Base-by-base conservation (phyloP, 2,113 vertebrate species). In the Ceratotherium simum region DNA sequence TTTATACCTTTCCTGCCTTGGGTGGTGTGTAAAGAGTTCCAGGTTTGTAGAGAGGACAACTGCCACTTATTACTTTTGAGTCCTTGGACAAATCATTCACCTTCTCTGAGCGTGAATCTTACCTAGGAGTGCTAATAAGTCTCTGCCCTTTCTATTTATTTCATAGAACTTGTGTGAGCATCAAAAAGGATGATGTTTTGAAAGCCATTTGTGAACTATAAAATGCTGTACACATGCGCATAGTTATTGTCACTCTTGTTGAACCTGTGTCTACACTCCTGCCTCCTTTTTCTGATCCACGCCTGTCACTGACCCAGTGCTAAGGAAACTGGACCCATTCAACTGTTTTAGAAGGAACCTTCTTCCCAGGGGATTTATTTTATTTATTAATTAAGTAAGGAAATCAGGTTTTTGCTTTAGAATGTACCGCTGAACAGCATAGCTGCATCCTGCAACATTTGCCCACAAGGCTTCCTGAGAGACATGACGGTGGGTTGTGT, bases 401-500 rank as follows among this genome's bases (percentile, higher is more conserved):
- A 27, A 80, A 75, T 48, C 23, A 16, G 64, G 85, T 31, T 72
- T 72, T 95, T 73, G 25, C 54, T 90, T 84, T 56, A 90, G 91
- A 67, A 86, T 21, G 7, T 46, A 20, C 31, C 79, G 13, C 60
- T 84, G 29, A 95, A 65, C 62, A 91, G 56, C 64, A 86, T 76
- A 79, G 54, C 80, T 36, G 33, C 62, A 16, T 87, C 3, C 83
- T 95, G 17, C 65, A 64, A 1, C n/a, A 23, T 87, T 51, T 85
- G 56, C 17, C 56, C 42, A 25, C 29, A 10, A 54, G n/a, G 70
- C n/a, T 67, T 96, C 42, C 82, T 25, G 33, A 27, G 2, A 84
- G 62, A 18, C 20, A 65, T 85, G 56, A 91, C 31, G 36, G 69
- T 21, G 8, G 81, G 6, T 72, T 95, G 83, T 97, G 51, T 98